Percentiles rank a stretch among this genome's conserved stretches.
These are phyloP conservation scores for Galaxea fascicularis DNA, from an alignment of 92 coral and sea anemone species.

Conservation along the genomic window DNA sequence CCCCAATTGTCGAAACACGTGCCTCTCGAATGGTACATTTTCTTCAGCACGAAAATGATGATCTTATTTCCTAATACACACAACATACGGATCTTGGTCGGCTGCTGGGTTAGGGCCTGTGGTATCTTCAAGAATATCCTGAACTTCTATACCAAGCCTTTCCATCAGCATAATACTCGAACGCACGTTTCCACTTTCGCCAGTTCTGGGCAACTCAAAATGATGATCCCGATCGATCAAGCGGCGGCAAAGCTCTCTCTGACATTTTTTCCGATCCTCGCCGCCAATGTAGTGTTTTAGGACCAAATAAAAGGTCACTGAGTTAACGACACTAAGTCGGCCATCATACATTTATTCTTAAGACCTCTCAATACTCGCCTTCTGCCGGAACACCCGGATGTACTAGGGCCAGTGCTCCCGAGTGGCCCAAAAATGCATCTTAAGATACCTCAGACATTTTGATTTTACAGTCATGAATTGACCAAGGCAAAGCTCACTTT, in stretches of 20 bases:
- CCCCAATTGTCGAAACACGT: constrained; percentile 52
- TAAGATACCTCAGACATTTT: too few relatives aligned
- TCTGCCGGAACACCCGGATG: too few relatives aligned
- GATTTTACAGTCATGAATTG: too few relatives aligned
- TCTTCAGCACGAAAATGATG: constrained; percentile 49
- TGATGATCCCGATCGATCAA: constrained; percentile 56
- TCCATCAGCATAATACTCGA: constrained; percentile 56
- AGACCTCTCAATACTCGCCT: too few relatives aligned
- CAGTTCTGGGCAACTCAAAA: constrained; percentile 47
- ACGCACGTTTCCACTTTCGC: constrained; percentile 63
- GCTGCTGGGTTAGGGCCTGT: constrained; percentile 36
- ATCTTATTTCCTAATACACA: constrained; percentile 61
- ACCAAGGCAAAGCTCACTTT: too few relatives aligned
- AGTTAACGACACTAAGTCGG: not conserved
- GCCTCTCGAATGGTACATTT: constrained; percentile 57
- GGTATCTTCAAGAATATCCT: constrained; percentile 65
- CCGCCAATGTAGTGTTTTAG: constrained; percentile 38
- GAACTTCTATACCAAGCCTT: constrained; percentile 64
- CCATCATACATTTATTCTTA: not conserved
- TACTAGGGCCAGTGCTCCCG: too few relatives aligned
- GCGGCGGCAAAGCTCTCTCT: constrained; percentile 10
- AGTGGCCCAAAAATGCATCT: too few relatives aligned
- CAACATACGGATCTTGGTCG: constrained; percentile 25
- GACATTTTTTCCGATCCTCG: constrained; percentile 14
- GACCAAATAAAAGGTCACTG: constrained; percentile 4